These are phyloP conservation scores for Sycophila texana DNA, from an alignment of 2,888 invertebrate genomes.

Conservation along the genomic window DNA sequence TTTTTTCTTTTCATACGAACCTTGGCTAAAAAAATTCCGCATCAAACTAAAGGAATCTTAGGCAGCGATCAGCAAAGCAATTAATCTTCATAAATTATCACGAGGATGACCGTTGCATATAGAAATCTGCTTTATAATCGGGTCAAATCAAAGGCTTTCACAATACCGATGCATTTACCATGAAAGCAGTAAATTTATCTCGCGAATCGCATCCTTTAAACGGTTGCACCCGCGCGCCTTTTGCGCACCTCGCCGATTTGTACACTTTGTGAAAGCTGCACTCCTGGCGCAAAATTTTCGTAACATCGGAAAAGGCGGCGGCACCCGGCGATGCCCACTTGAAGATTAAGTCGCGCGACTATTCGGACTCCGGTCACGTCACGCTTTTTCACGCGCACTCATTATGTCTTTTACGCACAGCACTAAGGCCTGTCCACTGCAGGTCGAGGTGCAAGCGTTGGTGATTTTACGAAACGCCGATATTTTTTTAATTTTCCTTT, in stretches of 20 bases:
- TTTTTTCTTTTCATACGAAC: no score
- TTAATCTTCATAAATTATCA: background rate
- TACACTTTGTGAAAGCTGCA: slow-evolving; percentile 46
- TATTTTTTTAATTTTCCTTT: no score
- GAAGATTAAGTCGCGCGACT: slow-evolving; percentile 42
- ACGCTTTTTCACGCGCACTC: slow-evolving; percentile 22
- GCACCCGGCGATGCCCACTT: slow-evolving; percentile 1
- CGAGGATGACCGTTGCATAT: background rate
- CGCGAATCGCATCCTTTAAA: slow-evolving; percentile 41
- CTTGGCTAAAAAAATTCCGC: no score
- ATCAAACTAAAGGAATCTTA: no score
- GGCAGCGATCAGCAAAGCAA: no score
- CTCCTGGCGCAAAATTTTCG: slow-evolving; percentile 36
- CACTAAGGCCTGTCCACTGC: no score
- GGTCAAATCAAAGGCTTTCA: slow-evolving; percentile 4
- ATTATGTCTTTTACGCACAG: background rate
- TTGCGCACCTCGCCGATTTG: slow-evolving; percentile 27
- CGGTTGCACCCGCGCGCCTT: background rate
- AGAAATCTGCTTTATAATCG: background rate
- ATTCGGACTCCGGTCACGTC: slow-evolving; percentile 17
- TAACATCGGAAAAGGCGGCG: slow-evolving; percentile 33
- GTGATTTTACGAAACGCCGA: no score
- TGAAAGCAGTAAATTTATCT: slow-evolving; percentile 34
- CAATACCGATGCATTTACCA: slow-evolving; percentile 13
- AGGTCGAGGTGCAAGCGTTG: no score